These are phyloP conservation scores for Synanthedon formicaeformis DNA, from an alignment of 2,888 invertebrate genomes.

Conservation along the genomic window DNA sequence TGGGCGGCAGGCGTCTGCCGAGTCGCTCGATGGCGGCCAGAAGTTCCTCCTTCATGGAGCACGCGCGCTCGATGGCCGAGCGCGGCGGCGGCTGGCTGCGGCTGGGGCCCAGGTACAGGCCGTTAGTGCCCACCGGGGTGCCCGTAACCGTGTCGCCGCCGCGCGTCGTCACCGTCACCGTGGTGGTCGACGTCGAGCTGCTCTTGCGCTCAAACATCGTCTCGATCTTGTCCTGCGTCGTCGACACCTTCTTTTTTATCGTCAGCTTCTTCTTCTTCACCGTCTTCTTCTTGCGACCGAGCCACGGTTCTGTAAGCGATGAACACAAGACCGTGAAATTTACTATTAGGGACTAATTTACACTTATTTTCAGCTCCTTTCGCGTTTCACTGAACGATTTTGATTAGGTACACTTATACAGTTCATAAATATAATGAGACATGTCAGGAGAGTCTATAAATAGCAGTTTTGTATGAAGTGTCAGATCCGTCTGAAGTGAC, in stretches of 20 bases:
- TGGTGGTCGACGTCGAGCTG: conserved; percentile 16
- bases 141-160: conserved; percentile 45
- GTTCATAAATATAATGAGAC: not conserved
- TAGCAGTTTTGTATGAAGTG: too few species aligned
- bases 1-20: conserved; percentile 91
- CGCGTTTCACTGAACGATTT: too few species aligned
- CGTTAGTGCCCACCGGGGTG: conserved; percentile 62
- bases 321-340: too few species aligned
- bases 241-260: conserved; percentile 70
- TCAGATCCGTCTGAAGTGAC: too few species aligned
- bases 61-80: conserved; percentile 89
- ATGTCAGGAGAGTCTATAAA: too few species aligned
- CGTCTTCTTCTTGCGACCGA: conserved; percentile 74
- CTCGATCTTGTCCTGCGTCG: conserved; percentile 85
- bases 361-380: too few species aligned
- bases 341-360: too few species aligned
- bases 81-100: conserved; percentile 74
- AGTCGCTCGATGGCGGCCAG: conserved; percentile 84
- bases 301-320: conserved; percentile 78
- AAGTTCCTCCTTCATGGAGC: conserved; percentile 93
- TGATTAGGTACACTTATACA: not conserved
- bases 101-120: conserved; percentile 44
- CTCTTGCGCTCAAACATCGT: conserved; percentile 71
- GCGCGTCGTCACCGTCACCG: conserved; percentile 25
- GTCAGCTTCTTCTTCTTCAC: conserved; percentile 69